These are phyloP conservation scores for Oreochromis tanganicae DNA, from an alignment of 2,113 vertebrate genomes.

Conservation along the genomic window DNA sequence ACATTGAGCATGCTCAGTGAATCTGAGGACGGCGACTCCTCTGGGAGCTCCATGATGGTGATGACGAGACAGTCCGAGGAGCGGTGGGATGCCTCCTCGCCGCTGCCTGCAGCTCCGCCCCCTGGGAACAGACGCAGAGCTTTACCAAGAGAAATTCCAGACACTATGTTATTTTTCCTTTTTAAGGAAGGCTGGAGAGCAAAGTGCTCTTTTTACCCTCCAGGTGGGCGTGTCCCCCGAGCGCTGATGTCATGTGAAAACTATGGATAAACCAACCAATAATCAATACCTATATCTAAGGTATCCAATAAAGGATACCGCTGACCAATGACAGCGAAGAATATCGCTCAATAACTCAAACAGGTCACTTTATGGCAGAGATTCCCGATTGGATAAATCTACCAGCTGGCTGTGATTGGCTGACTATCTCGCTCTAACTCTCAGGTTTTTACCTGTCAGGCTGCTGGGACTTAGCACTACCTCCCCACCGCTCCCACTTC, in stretches of 20 bases:
- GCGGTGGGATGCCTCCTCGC: slow-evolving; percentile 33
- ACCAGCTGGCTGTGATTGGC: not conserved
- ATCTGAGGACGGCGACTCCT: slow-evolving; percentile 67
- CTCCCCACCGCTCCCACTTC: slow-evolving; percentile 39
- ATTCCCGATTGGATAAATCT: not conserved
- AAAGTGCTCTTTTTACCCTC: not conserved
- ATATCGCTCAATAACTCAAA: not conserved
- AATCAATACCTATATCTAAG: not conserved
- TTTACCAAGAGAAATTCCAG: not conserved
- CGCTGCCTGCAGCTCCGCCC: not conserved
- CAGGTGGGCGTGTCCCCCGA: not conserved
- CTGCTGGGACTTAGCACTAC: slow-evolving; percentile 78
- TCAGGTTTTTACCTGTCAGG: slow-evolving; percentile 52
- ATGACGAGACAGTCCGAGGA: slow-evolving; percentile 82
- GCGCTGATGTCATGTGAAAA: not conserved
- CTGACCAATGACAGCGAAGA: not conserved
- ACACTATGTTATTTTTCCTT: not conserved
- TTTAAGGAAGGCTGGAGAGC: not conserved
- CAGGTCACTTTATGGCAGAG: rapidly evolving
- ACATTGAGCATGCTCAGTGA: slow-evolving; percentile 77
- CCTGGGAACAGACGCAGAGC: not conserved
- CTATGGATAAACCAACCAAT: not conserved
- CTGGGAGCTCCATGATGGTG: slow-evolving; percentile 84
- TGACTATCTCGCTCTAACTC: not conserved
- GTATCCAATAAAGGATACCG: not conserved